Base-by-base conservation (phyloP, 2,888 invertebrate species). In the Mystacides longicornis region DNA sequence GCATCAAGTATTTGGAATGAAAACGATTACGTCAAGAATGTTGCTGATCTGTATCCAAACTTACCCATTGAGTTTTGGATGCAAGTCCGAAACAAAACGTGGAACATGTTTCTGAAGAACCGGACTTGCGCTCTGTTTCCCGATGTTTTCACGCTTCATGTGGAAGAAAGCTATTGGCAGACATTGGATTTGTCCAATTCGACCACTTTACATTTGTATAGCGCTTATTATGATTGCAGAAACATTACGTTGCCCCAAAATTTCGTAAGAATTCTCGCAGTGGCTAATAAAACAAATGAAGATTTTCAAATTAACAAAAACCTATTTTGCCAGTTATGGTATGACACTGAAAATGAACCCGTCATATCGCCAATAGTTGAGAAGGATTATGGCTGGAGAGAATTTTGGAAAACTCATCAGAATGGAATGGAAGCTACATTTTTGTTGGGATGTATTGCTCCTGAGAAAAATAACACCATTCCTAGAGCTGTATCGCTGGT, bases 361-460 rank as follows among this genome's bases (percentile, higher is more conserved):
- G 86, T 86, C 20, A 81, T 90, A 23, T 84, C 89, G 18, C 86
- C 87, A 67, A 87, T 85, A 19, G 83, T 89, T 64, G 92, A 93
- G 71, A 93, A 93, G 75, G 93, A 93, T 69, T 93, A 93, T 70
- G 89, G 93, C 64, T 94, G 93, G 93, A 88, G 90, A 70, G 85
- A 85, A 64, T 92, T 92, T 71, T 94, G 93, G 93, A 93, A 93
- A 56, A 93, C 93, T 72, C 91, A 92, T 73, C 87, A 89, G 68
- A 89, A 93, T 71, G 87, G 87, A 51, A 87, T 92, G 61, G 89
- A 91, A 69, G 93, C 93, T 72, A 93, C 93, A 0, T 93, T 91
- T 69, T 78, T 94, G 63, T 85, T 91, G 62, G 90, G 93, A 20
- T 94, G 93, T 71, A 87, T 89, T 67, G 81, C 93, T 64, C 87